Evolutionary conservation across 1,140 invertebrate species (phyloP).

Genomic region (Orchesella cincta): DNA sequence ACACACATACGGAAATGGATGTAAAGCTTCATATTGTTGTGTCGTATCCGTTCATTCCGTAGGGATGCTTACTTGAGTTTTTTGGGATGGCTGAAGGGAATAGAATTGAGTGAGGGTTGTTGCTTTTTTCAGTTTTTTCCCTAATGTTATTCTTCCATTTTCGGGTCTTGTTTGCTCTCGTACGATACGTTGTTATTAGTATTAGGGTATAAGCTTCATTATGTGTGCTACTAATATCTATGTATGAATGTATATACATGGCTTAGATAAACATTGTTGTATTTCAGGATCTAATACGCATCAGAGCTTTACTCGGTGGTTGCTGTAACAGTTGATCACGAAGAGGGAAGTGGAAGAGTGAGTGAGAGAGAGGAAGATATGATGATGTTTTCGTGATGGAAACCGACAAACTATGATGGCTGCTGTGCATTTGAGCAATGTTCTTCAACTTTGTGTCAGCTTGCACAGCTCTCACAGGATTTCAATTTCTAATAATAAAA

Average conservation of each 20-base stretch:
- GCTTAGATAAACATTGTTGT: no score
- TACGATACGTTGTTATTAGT: not conserved
- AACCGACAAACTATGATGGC: conserved; percentile 38
- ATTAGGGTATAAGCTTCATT: not conserved
- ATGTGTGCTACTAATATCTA: no score
- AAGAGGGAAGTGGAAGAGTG: not conserved
- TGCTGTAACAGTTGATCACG: conserved; percentile 6
- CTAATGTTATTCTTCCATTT: conserved; percentile 25
- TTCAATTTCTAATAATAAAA: conserved; percentile 17
- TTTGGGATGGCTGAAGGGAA: conserved; percentile 6
- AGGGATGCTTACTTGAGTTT: conserved; percentile 10
- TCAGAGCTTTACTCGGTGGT: no score
- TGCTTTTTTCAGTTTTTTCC: not conserved
- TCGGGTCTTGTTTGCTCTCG: not conserved
- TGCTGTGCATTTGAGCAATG: conserved; percentile 25
- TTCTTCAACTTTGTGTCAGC: conserved; percentile 18
- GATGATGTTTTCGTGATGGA: conserved; percentile 39
- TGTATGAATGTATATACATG: no score
- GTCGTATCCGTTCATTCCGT: conserved; percentile 4
- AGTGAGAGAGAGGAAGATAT: not conserved
- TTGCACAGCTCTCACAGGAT: conserved; percentile 17
- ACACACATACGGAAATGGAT: conserved; percentile 8
- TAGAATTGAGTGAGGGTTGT: conserved; percentile 11
- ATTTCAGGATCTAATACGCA: no score
- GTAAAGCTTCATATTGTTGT: conserved; percentile 13